Evolutionary conservation across 2,888 invertebrate species (phyloP).

Genomic region (Hemithea aestivaria): DNA sequence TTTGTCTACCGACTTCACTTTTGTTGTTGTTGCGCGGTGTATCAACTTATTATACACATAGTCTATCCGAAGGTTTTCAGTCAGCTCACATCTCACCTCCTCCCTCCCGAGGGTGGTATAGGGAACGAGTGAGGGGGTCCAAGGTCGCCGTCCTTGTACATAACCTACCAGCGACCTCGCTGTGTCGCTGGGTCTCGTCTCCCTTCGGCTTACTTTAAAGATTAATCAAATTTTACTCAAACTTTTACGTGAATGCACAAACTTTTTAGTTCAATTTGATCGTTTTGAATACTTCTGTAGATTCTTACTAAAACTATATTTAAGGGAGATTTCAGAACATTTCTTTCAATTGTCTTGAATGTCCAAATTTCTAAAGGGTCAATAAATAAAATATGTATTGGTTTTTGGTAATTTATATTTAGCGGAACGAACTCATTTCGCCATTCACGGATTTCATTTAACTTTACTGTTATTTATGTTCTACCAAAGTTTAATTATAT

Average conservation of each 20-base stretch:
- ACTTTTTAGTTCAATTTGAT: not conserved
- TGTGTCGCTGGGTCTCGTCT: constrained; percentile 57
- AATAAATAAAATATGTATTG: too few relatives aligned
- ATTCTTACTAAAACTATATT: too few relatives aligned
- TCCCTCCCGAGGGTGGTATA: constrained; percentile 22
- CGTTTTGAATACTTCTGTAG: too few relatives aligned
- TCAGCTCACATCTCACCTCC: constrained; percentile 61
- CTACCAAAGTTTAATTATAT: not conserved
- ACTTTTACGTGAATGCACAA: constrained; percentile 18
- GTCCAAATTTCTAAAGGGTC: too few relatives aligned
- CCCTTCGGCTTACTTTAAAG: constrained; percentile 43
- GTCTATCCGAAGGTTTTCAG: constrained; percentile 36
- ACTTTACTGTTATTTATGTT: constrained; percentile 1
- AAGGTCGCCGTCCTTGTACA: constrained; percentile 73
- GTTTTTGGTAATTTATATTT: not conserved
- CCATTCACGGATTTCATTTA: not conserved
- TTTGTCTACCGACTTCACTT: too few relatives aligned
- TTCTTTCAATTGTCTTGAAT: too few relatives aligned
- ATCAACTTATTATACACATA: too few relatives aligned
- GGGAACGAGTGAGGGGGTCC: constrained; percentile 38
- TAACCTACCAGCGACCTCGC: constrained; percentile 59
- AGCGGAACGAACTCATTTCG: not conserved
- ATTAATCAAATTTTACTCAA: constrained; percentile 39
- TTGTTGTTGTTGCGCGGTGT: too few relatives aligned
- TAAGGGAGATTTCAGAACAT: too few relatives aligned